Evolutionary conservation across 2,113 vertebrate species (phyloP).

Genomic region (Amazona guildingii): DNA sequence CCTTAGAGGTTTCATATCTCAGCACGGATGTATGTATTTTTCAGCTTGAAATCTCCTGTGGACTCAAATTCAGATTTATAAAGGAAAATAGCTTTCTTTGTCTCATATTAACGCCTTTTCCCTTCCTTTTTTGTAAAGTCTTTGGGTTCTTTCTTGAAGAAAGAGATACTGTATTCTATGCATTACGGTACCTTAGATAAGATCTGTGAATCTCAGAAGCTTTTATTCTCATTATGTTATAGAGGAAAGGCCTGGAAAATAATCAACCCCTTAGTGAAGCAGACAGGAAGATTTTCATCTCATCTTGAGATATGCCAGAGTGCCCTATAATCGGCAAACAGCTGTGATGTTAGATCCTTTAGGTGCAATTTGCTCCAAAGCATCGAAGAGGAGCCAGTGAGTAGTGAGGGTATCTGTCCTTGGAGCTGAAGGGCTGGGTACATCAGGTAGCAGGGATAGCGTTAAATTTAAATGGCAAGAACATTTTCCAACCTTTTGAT

Average conservation of each 20-base stretch:
- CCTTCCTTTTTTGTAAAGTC: conserved; percentile 22
- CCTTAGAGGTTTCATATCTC: neutral
- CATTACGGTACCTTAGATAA: conserved; percentile 53
- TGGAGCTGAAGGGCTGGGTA: neutral
- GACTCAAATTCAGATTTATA: neutral
- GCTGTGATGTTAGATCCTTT: conserved; percentile 37
- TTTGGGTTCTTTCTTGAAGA: conserved; percentile 16
- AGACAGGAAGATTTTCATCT: conserved; percentile 63
- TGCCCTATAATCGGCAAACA: conserved; percentile 63
- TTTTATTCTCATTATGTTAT: conserved; percentile 73
- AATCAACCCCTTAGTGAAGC: conserved; percentile 52
- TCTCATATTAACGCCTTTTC: conserved; percentile 35
- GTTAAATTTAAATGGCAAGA: neutral
- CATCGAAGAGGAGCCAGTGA: conserved; percentile 48
- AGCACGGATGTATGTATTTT: conserved; percentile 30
- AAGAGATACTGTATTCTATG: conserved; percentile 51
- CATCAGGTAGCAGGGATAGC: neutral
- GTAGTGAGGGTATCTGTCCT: neutral
- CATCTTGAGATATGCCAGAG: conserved; percentile 63
- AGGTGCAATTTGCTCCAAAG: conserved; percentile 57
- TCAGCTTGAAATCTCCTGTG: conserved; percentile 39
- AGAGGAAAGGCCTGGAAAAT: conserved; percentile 59
- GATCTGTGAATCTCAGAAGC: conserved; percentile 52
- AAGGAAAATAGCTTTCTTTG: conserved; percentile 47
- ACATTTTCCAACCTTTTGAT: neutral